Conservation (phyloP, 2,797 vertebrate genomes). For the Sparus aurata region DNA sequence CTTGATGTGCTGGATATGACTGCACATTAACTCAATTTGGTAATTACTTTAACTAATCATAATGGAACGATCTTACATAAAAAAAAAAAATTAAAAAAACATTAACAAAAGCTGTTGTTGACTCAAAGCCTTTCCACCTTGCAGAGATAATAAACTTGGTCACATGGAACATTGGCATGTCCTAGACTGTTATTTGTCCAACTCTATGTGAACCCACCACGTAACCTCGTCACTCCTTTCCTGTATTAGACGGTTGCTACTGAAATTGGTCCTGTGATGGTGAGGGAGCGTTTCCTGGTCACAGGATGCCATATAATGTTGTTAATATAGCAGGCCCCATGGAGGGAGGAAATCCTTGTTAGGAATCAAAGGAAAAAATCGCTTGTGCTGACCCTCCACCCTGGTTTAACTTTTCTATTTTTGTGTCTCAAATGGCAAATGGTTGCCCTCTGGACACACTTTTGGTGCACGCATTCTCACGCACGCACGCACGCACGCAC, state of each 20-base stretch:
- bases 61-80: not conserved
- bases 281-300: conserved; percentile 56
- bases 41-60: not conserved
- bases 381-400: conserved; percentile 47
- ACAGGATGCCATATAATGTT: conserved; percentile 74
- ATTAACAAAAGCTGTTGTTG: not conserved
- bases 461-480: not conserved
- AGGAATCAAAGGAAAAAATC: conserved; percentile 73
- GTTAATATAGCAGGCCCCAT: conserved; percentile 65
- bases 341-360: conserved; percentile 70
- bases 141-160: not conserved
- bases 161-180: too few species aligned
- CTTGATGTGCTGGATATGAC: not conserved
- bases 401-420: conserved; percentile 44
- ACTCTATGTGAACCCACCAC: not conserved
- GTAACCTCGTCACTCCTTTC: conserved; percentile 3
- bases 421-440: not conserved
- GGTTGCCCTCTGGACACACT: not conserved
- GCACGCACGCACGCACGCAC: conserved; percentile 11
- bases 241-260: conserved; percentile 10
- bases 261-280: conserved; percentile 54
- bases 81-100: not conserved
- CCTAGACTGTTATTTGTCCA: not conserved
- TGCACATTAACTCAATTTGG: not conserved
- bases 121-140: not conserved